phyloP scores from a whole-genome alignment of 2,113 vertebrate genomes.

The Carlito syrichta region DNA sequence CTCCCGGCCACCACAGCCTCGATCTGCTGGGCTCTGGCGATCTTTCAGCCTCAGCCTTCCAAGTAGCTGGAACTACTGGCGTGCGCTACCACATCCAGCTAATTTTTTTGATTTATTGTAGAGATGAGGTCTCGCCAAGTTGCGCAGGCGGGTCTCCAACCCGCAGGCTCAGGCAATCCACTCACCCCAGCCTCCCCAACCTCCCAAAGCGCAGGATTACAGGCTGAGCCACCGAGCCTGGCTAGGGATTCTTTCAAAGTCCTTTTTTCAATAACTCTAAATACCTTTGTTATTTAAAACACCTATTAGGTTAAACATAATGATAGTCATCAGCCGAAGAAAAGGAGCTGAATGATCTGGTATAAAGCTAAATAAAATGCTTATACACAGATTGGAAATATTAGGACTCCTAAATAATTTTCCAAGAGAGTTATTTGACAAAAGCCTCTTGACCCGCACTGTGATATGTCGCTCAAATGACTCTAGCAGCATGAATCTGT shows the following conservation, averaged over 20 bases:
- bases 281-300: neutral
- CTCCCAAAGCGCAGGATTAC: too few species aligned
- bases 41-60: too few species aligned
- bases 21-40: too few species aligned
- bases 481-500: neutral
- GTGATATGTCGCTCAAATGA: conserved; percentile 24
- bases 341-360: neutral
- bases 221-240: too few species aligned
- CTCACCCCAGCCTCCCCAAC: too few species aligned
- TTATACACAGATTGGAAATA: neutral
- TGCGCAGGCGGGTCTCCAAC: too few species aligned
- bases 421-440: neutral
- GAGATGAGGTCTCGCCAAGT: too few species aligned
- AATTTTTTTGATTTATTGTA: too few species aligned
- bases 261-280: neutral
- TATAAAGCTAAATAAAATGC: neutral
- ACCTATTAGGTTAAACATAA: neutral
- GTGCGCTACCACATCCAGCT: too few species aligned
- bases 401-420: neutral
- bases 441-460: neutral
- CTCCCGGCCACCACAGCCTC: too few species aligned
- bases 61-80: too few species aligned
- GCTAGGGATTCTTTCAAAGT: neutral
- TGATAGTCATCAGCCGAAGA: neutral
- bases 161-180: too few species aligned